These are phyloP conservation scores for Macrobrachium nipponense DNA, from an alignment of 1,140 invertebrate genomes.

Conservation along the genomic window DNA sequence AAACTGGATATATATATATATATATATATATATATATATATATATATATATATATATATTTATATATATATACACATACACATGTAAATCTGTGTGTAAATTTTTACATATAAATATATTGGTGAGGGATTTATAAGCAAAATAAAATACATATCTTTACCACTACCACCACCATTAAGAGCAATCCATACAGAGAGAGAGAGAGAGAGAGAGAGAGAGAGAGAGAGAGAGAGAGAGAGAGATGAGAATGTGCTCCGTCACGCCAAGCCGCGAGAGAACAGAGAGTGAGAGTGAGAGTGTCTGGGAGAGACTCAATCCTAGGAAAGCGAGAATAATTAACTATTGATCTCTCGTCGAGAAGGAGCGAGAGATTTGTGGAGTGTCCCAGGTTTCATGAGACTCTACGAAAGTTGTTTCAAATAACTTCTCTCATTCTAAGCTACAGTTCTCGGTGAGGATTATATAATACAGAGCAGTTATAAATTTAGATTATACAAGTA, in stretches of 20 bases:
- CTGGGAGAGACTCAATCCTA: not conserved
- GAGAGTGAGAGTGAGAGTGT: not conserved
- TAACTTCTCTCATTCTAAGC: too few species aligned
- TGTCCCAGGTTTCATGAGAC: too few species aligned
- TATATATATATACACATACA: too few species aligned
- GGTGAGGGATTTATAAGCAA: not conserved
- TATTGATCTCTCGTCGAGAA: too few species aligned
- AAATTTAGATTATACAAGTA: too few species aligned
- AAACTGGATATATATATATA: not conserved
- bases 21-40: not conserved
- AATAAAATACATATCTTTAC: not conserved
- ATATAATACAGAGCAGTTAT: too few species aligned
- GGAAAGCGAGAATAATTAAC: not conserved
- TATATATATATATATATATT: too few species aligned
- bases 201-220: constrained; percentile 2
- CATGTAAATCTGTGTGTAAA: too few species aligned
- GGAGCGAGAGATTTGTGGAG: too few species aligned
- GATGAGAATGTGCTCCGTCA: too few species aligned
- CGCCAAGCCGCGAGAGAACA: not conserved
- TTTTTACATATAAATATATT: not conserved
- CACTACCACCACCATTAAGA: not conserved
- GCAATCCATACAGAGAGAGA: not conserved
- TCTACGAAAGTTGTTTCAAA: too few species aligned
- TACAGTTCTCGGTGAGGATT: too few species aligned
- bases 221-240: not conserved